These are phyloP conservation scores for Conistra vaccinii DNA, from an alignment of 2,888 invertebrate genomes.

Conservation along the genomic window DNA sequence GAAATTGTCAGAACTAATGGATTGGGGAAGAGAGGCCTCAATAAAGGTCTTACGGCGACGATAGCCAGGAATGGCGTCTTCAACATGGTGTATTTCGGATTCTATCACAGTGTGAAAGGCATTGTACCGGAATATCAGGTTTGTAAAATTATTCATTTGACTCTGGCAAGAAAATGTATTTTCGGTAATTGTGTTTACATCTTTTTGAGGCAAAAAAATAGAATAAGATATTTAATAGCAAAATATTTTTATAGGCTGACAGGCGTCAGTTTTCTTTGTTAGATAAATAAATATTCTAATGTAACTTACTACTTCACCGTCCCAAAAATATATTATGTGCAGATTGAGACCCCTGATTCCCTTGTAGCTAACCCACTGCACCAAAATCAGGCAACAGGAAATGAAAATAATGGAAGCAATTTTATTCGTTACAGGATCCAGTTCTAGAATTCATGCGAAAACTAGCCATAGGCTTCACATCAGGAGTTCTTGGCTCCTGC, in stretches of 20 bases:
- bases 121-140: conserved; percentile 92
- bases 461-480: conserved; percentile 95
- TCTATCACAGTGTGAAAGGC: conserved; percentile 97
- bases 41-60: conserved; percentile 97
- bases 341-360: not conserved
- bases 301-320: not conserved
- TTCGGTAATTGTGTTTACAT: not conserved
- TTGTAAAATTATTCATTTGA: conserved; percentile 57
- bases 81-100: conserved; percentile 98
- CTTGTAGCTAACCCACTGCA: not conserved
- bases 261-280: not conserved
- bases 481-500: conserved; percentile 96
- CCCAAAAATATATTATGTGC: not conserved
- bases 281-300: not conserved
- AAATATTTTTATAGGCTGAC: not conserved
- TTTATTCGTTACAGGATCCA: conserved; percentile 90
- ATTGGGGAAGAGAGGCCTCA: conserved; percentile 94
- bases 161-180: not conserved
- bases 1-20: conserved; percentile 95
- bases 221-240: too few relatives aligned
- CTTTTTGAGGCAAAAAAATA: not conserved
- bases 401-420: not conserved
- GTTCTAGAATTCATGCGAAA: conserved; percentile 93
- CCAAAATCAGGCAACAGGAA: not conserved
- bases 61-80: conserved; percentile 97